Evolutionary conservation across 2,888 invertebrate species (phyloP).

Genomic region (Boloria euphrosyne): DNA sequence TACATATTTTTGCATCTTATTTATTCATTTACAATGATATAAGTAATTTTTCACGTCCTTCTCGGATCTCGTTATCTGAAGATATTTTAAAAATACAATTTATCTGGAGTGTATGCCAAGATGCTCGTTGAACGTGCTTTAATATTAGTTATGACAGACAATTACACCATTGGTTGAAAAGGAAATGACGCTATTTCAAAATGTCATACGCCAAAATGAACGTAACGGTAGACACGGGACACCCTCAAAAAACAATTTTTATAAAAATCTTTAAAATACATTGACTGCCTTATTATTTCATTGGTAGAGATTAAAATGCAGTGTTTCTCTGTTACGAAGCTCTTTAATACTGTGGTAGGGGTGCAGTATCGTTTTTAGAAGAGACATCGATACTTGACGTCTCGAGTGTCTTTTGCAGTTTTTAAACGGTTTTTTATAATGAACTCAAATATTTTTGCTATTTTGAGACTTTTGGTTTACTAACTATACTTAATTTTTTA

Average conservation of each 20-base stretch:
- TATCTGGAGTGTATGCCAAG: constrained; percentile 29
- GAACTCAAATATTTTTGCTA: constrained; percentile 14
- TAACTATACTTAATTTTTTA: constrained; percentile 4
- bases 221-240: constrained; percentile 62
- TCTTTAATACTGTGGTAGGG: constrained; percentile 14
- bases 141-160: constrained; percentile 48
- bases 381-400: constrained; percentile 67
- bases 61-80: constrained; percentile 11
- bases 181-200: constrained; percentile 63
- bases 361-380: constrained; percentile 60
- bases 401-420: constrained; percentile 55
- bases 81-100: constrained; percentile 30
- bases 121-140: constrained; percentile 21
- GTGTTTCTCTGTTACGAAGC: constrained; percentile 21
- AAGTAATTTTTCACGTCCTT: neutral
- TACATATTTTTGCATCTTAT: neutral
- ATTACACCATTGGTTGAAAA: constrained; percentile 50
- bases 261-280: constrained; percentile 11
- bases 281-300: constrained; percentile 24
- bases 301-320: constrained; percentile 26
- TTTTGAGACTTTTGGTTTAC: constrained; percentile 1
- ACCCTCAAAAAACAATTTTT: constrained; percentile 48
- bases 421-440: constrained; percentile 47
- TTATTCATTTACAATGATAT: constrained; percentile 1
- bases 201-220: constrained; percentile 56